A percentile compares a stretch with the other conserved stretches of the same genome.
phyloP scores from a whole-genome alignment of 1,140 invertebrate species.

The Drosophila sproati region DNA sequence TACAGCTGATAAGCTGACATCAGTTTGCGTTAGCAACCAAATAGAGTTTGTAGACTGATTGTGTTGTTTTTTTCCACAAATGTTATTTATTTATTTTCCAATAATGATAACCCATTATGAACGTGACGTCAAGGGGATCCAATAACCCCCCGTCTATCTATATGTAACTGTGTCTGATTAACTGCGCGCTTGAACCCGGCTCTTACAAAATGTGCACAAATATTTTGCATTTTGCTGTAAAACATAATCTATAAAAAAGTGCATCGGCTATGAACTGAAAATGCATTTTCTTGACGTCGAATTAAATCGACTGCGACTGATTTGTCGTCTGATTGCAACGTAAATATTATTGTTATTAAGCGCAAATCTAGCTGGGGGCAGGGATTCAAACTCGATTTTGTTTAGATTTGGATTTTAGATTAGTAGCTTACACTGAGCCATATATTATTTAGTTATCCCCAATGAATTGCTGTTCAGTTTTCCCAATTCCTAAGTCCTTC shows the following conservation, averaged over 20 bases:
- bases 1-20: constrained; percentile 17
- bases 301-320: background rate
- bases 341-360: constrained; percentile 12
- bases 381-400: background rate
- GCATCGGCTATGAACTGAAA: constrained; percentile 41
- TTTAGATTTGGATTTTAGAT: background rate
- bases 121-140: background rate
- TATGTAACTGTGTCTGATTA: constrained; percentile 21
- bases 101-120: constrained; percentile 60
- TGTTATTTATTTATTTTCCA: constrained; percentile 48
- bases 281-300: constrained; percentile 49
- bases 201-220: constrained; percentile 52
- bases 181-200: constrained; percentile 29
- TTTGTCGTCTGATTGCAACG: constrained; percentile 1
- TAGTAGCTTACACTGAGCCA: background rate
- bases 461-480: constrained; percentile 7
- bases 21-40: constrained; percentile 20
- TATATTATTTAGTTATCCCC: background rate
- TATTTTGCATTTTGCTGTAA: constrained; percentile 49
- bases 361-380: background rate
- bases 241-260: constrained; percentile 46
- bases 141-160: no score
- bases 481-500: background rate
- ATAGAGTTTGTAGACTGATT: background rate
- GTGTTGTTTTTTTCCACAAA: constrained; percentile 10